Conservation (phyloP, 2,888 invertebrate genomes). For the Smittia aterrima region DNA sequence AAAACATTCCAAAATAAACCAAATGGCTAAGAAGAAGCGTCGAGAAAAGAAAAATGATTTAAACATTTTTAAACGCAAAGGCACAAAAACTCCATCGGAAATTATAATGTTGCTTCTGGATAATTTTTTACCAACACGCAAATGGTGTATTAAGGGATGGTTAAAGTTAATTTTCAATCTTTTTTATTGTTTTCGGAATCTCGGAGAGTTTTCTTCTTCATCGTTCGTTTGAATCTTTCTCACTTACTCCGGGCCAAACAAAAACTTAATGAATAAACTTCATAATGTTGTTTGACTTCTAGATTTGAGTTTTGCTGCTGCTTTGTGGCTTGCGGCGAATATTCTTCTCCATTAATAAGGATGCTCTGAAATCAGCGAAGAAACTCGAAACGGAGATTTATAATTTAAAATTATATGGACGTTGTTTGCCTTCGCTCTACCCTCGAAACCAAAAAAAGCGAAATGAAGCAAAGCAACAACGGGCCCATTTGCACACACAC, state of each 20-base stretch:
- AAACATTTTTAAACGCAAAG: conserved; percentile 12
- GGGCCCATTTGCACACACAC: conserved; percentile 10
- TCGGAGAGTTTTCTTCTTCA: not conserved
- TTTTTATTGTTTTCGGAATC: conserved; percentile 21
- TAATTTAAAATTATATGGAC: conserved; percentile 35
- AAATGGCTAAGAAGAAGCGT: conserved; percentile 7
- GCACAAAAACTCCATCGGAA: not conserved
- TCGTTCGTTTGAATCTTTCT: not conserved
- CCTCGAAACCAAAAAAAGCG: conserved; percentile 6
- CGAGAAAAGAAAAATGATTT: conserved; percentile 18
- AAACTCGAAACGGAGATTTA: conserved; percentile 21
- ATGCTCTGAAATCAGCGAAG: not conserved
- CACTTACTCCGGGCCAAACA: not conserved
- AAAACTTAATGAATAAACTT: conserved; percentile 32
- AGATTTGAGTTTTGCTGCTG: conserved; percentile 3
- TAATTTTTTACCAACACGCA: conserved; percentile 39
- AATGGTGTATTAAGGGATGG: conserved; percentile 38
- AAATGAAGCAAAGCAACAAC: not conserved
- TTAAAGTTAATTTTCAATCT: conserved; percentile 25
- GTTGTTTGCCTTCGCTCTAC: not conserved
- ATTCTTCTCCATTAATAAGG: not conserved
- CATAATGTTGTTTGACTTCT: conserved; percentile 34
- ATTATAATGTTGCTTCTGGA: conserved; percentile 39
- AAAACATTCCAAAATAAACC: not conserved
- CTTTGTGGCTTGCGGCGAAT: not conserved